A percentile compares a stretch with the other conserved stretches of the same genome.
Evolutionary conservation across 2,113 vertebrate genomes (phyloP).

Genomic region (Labeo rohita): DNA sequence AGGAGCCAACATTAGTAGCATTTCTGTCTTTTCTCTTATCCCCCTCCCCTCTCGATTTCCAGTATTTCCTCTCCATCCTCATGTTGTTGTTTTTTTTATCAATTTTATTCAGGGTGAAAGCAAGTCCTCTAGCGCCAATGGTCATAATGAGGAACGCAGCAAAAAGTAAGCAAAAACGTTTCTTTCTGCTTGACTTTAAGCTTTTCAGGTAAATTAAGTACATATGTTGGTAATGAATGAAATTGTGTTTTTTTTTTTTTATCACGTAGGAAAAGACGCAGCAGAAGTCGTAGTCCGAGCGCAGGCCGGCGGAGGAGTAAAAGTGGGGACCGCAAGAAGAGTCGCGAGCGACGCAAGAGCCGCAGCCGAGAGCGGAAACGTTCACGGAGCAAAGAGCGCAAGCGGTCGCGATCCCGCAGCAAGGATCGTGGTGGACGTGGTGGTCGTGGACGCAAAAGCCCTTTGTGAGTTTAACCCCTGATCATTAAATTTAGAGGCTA

Average conservation of each 20-base stretch:
- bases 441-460: constrained; percentile 83
- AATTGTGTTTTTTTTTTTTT: neutral
- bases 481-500: neutral
- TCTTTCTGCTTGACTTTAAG: neutral
- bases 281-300: constrained; percentile 89
- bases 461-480: constrained; percentile 82
- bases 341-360: constrained; percentile 87
- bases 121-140: constrained; percentile 99
- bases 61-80: constrained; percentile 98
- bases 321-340: constrained; percentile 89
- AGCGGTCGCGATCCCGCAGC: constrained; percentile 87
- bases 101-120: constrained; percentile 99
- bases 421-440: constrained; percentile 89
- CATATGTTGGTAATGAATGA: neutral
- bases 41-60: constrained; percentile 93
- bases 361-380: constrained; percentile 88
- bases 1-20: constrained; percentile 64
- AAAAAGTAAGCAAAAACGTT: constrained; percentile 88
- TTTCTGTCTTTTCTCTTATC: constrained; percentile 82
- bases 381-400: constrained; percentile 90
- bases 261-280: constrained; percentile 88
- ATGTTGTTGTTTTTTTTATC: constrained; percentile 99
- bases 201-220: neutral
- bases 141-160: constrained; percentile 90
- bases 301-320: constrained; percentile 87